Evolutionary conservation across 2,797 vertebrate species (phyloP), one percentile per base, ranked within the genome.

Genomic region (Paedocypris micromegethes): DNA sequence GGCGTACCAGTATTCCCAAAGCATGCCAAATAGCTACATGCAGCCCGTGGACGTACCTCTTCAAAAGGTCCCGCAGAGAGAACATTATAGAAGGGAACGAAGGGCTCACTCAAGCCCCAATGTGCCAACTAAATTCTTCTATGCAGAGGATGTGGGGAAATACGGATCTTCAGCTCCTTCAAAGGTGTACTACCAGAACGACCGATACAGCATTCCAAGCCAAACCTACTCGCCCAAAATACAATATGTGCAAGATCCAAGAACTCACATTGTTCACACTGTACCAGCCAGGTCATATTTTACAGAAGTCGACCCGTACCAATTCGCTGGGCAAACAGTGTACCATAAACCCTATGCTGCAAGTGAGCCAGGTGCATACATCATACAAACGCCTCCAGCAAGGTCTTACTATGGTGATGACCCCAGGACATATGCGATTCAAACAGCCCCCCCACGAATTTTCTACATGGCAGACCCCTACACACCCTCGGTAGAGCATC

Each of bases 71-170:
- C 88, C 91, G 0, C 79, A 86, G 59, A 79, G 84, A 73, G 86
- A 89, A 42, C 92, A 90, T 44, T 83, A 88, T 0, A 90, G 90
- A 48, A 86, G 90, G 66, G 92, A 95, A 69, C 88, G 85, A 51
- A 86, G 91, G 83, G 89, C 91, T 74, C 93, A 92, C 76, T 81
- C 90, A 0, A 88, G 90, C 49, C 84, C 93, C 0, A 86, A 90
- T 0, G 87, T 92, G 77, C 93, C 94, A 55, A 89, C 91, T 6
- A 94, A 93, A 65, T 93, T 93, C 79, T 96, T 93, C 90, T 96
- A 96, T 9, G 86, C 92, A 0, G 95, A 97, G 68, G 95, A 96
- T 46, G 75, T 91, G 0, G 83, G 84, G 0, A 86, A 89, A 70
- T 94, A 89, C 68, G 83, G 89, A 3, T 81, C 80, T 71, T 80